Base-by-base conservation (phyloP, 2,888 invertebrate genomes). In the Synergus laeviventris region DNA sequence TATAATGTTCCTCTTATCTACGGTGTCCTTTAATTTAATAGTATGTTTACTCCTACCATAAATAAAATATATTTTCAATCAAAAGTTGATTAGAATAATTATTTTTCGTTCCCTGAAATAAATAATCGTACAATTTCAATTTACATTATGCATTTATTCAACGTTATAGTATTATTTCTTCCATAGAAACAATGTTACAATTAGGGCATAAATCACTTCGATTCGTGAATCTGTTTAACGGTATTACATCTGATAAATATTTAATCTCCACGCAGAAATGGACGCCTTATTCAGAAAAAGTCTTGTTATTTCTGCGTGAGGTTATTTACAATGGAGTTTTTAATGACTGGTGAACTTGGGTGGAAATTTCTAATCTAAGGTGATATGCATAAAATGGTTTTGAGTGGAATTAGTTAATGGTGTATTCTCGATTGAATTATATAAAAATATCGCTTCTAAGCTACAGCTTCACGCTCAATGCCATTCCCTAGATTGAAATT, bases 371-470 rank as follows among this genome's bases (percentile, higher is more conserved):
- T 42, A 39, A 64, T 59, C 56, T 21, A 61, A 70, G 49, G n/a
- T 45, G 70, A 49, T 49, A 70, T 70, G 49, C 45, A 24, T 24
- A 42, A 66, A 42, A 66, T 42, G 42, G 31, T 38, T 59, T 21
- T 4, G 38, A 31, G 11, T 49, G 49, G 5, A 49, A 70, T 45
- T 70, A 70, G 16, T 49, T 70, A 31, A 31, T 81, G 62, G 64
- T 78, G 78, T 59, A 74, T 73, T 56, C 76, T 80, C 80, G 76
- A 80, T 80, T 83, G 82, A 87, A 87, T 87, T 81, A 86, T 90
- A 90, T 81, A 90, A 90, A 90, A 90, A 90, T 90, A 90, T 87
- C 86, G 86, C 80, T 81, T 88, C 87, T 89, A 89, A 82, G 78
- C 84, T 88, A 88, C n/a, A 49, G 14, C 16, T 70, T 24, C 70